phyloP scores from a whole-genome alignment of 2,888 invertebrate genomes.

The Cephonodes hylas region DNA sequence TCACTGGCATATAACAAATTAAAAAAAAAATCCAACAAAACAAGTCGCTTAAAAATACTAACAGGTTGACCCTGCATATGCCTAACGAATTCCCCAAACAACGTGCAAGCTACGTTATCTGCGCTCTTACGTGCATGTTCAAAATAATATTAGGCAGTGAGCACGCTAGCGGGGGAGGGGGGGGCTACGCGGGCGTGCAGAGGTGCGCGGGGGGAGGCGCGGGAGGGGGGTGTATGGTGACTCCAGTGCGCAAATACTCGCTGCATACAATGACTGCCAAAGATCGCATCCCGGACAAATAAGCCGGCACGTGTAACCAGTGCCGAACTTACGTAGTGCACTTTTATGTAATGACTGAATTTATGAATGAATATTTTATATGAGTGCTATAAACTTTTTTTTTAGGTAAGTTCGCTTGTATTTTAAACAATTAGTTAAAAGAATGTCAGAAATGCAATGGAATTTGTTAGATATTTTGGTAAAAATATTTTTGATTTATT shows the following conservation, averaged over 20 bases:
- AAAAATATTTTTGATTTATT: too few relatives aligned
- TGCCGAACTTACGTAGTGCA: slow-evolving; percentile 47
- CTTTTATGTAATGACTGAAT: slow-evolving; percentile 14
- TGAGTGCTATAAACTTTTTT: too few relatives aligned
- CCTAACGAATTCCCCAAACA: neutral
- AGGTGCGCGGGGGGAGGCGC: slow-evolving; percentile 21
- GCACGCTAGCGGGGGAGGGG: slow-evolving; percentile 20
- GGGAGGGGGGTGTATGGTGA: slow-evolving; percentile 27
- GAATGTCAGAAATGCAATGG: too few relatives aligned
- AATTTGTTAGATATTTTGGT: too few relatives aligned
- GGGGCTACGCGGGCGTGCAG: slow-evolving; percentile 24
- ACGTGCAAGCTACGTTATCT: slow-evolving; percentile 30
- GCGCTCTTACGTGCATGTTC: slow-evolving; percentile 47
- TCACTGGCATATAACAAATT: neutral
- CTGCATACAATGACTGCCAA: slow-evolving; percentile 78
- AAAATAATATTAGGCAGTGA: slow-evolving; percentile 31
- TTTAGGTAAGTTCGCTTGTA: too few relatives aligned
- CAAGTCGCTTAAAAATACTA: neutral
- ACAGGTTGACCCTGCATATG: neutral
- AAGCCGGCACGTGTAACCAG: slow-evolving; percentile 78
- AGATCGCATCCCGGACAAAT: slow-evolving; percentile 75
- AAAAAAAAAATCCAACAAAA: neutral
- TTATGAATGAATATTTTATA: neutral
- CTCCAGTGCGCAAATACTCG: slow-evolving; percentile 65
- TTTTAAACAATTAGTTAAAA: too few relatives aligned